Base-by-base conservation (phyloP, 2,113 vertebrate species). In the Pipa parva region DNA sequence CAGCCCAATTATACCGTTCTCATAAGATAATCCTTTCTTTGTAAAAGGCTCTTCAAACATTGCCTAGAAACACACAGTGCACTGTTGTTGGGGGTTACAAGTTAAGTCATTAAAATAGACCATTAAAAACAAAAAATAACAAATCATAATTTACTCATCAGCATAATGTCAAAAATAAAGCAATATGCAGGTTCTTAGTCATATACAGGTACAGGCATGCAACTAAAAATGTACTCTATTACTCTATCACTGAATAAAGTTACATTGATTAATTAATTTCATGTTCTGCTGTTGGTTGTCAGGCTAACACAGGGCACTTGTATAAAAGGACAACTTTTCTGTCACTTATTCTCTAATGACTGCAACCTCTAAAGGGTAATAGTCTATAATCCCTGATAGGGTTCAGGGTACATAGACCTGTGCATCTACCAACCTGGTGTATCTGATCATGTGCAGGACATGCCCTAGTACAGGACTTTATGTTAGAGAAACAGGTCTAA, bases 1-100 rank as follows among this genome's bases (percentile, higher is more conserved):
- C 56, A 60, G 57, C 52, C 65, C 65, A 69, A 69, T 60, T 60
- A 52, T 13, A 7, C 39, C 26, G 21, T 58, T 11, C 29, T 68
- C 18, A 49, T 68, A 50, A 60, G 25, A 22, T 28, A 60, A 60
- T 33, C 36, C 22, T 17, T 20, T 25, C 29, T 29, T 46, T 8
- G 1, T 28, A 10, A n/a, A 42, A 22, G 22, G 51, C 7, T 6
- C 11, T 56, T 6, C 27, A n/a, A 56, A 13, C 29, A 17, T 20
- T 18, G 28, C 17, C 28, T 20, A 20, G 25, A 56, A 12, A 29
- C 25, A 31, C n/a, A 31, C 28, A 56, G 27, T 20, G 20, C 22
- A 52, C 12, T n/a, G n/a, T n/a, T n/a, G n/a, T n/a, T n/a, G 42
- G 17, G n/a, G 15, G 42, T 46, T 9, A 6, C 42, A 13, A 46